phyloP scores from a whole-genome alignment of 2,797 vertebrate species.

The Ispidina picta region DNA sequence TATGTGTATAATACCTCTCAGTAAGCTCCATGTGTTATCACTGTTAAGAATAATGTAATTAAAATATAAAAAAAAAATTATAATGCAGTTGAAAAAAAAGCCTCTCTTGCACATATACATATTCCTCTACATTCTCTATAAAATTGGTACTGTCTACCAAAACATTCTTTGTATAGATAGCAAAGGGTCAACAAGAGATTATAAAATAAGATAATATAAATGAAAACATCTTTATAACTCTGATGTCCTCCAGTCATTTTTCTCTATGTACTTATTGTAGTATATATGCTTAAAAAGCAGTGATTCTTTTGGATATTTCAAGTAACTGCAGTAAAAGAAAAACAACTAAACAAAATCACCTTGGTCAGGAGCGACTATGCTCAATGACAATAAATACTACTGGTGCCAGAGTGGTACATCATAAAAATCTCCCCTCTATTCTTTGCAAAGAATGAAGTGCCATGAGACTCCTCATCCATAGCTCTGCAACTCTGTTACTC shows the following conservation, averaged over 20 bases:
- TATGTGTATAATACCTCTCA: constrained; percentile 4
- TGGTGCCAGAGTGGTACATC: not conserved
- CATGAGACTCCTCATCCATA: not conserved
- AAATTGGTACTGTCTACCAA: not conserved
- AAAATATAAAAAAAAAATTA: not conserved
- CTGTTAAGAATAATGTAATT: constrained; percentile 24
- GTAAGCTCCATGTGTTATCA: not conserved
- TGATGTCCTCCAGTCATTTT: not conserved
- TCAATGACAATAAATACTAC: not conserved
- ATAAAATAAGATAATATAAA: not conserved
- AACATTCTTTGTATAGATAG: not conserved
- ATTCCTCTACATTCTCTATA: not conserved
- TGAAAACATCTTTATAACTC: not conserved
- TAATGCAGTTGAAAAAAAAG: not conserved
- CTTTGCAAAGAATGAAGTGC: not conserved
- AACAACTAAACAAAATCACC: not conserved
- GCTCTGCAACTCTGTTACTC: not conserved
- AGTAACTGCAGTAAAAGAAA: not conserved
- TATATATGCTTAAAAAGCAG: not conserved
- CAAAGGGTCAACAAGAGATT: not conserved
- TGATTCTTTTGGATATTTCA: not conserved
- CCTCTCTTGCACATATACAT: not conserved
- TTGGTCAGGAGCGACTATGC: not conserved
- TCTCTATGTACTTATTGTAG: not conserved
- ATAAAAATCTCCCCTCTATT: not conserved